Base-by-base conservation (phyloP, 2,113 vertebrate species). In the Panurus biarmicus region DNA sequence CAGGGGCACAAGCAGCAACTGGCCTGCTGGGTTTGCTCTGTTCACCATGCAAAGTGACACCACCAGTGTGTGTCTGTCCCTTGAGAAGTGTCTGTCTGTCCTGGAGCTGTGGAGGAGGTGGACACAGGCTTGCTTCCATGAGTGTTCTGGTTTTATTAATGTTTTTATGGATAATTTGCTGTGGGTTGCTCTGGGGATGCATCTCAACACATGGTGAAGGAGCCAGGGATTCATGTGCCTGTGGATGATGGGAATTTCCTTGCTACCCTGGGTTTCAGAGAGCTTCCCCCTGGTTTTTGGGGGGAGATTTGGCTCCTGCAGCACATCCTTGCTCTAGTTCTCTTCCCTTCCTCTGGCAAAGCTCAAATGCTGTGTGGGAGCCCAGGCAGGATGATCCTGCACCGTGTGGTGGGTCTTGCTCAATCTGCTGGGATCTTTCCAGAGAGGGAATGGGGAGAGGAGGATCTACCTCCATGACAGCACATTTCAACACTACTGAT, bases 241-340 rank as follows among this genome's bases (percentile, higher is more conserved):
- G 0, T 3, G 22, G 54, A 26, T 10, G 3, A 45, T 11, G 35
- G 56, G 44, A 12, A 35, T 77, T 25, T 57, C 14, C 28, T 81
- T 0, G 0, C 4, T 36, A 3, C 2, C 1, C 12, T 0, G 9
- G 31, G 19, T 12, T 5, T 5, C 3, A 5, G 13, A 44, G 57
- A 76, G 33, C 57, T 73, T 42, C 44, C 6, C 4, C 7, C 11
- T 19, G 17, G 0, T 15, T 70, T 25, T 18, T 10, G 3, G 22
- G 21, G n/a, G 40, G 4, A 53, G 28, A 22, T 85, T 45, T 42
- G 38, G 19, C 35, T 78, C 42, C 24, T 65, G 73, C n/a, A 33
- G 54, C 48, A 10, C 40, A 9, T 61, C 65, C 42, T 31, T 0
- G 1, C 70, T 70, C 74, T 7, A 0, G 51, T 87, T 70, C 60